Evolutionary conservation across 2,797 vertebrate genomes (phyloP), one percentile per base, ranked within the genome.

Genomic region (Rhincodon typus): DNA sequence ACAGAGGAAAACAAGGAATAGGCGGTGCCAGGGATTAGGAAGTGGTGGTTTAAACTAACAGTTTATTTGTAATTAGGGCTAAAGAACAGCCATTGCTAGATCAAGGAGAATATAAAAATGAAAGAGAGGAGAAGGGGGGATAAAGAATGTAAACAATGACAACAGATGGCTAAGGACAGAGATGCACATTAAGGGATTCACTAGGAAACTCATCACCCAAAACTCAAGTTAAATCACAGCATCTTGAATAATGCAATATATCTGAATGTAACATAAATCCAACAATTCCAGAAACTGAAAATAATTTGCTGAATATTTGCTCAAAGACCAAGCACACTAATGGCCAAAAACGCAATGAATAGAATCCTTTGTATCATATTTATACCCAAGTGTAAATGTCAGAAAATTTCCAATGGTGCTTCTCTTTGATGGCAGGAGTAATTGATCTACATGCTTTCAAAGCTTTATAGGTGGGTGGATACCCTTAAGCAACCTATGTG

Each of bases 381-480:
- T 72, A 95, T 30, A n/a, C 27, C 2, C 15, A 50, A 30, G 46
- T 72, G 70, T 30, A 50, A 70, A 70, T 30, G 70, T 53, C 50
- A 53, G 42, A 94, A 94, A 23, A 77, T 57, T 74, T 77, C 94
- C 2, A 95, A 34, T 72, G 46, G 17, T 77, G 17, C 42, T 34
- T 95, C 15, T 57, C 30, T 77, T 95, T 95, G 94, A 95, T 74
- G 70, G 53, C 67, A 95, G 50, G 94, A 77, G 53, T n/a, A 72
- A 95, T 77, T 95, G 70, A 50, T 74, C 46, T 25, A 5, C 53
- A 1, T 77, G 94, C 70, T 74, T 77, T 15, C 70, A 53, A 66
- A 91, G 30, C 88, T 91, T n/a, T 34, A 57, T 66, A 57, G 70
- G 94, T 53, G 69, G 42, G 69, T 7, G 15, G 94, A 57, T 95